These are phyloP conservation scores for Limonius californicus DNA, from an alignment of 1,140 invertebrate species.

Conservation along the genomic window DNA sequence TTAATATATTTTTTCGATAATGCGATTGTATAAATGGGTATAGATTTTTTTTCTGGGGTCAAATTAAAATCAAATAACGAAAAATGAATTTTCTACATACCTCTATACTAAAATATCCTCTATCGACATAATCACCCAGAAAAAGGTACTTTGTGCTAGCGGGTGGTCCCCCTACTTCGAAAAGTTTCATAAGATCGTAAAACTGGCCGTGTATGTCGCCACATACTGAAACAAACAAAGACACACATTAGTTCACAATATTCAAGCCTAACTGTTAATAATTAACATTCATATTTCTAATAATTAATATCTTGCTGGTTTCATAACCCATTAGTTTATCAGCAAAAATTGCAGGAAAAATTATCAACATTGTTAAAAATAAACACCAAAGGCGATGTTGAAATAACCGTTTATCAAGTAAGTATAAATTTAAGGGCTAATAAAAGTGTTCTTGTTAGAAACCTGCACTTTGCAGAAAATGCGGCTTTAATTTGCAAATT, in stretches of 20 bases:
- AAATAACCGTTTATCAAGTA: too few relatives aligned
- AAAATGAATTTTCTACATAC: constrained; percentile 52
- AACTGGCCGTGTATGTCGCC: constrained; percentile 99
- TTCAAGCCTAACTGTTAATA: too few relatives aligned
- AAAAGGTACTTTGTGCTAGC: constrained; percentile 99
- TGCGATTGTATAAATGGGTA: too few relatives aligned
- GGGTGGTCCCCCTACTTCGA: constrained; percentile 98
- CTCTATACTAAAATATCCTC: constrained; percentile 99
- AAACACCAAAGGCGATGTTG: background rate
- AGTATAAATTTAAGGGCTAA: too few relatives aligned
- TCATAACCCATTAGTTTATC: background rate
- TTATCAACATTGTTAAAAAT: background rate
- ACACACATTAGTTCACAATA: too few relatives aligned
- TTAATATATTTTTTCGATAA: too few relatives aligned
- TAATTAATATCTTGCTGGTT: too few relatives aligned
- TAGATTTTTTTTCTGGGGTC: too few relatives aligned
- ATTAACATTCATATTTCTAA: too few relatives aligned
- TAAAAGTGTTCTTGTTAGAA: too few relatives aligned
- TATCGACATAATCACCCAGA: constrained; percentile 99
- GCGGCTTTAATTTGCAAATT: background rate
- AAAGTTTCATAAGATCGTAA: constrained; percentile 99
- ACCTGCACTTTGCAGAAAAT: background rate
- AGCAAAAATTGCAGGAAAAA: background rate
- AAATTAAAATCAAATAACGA: too few relatives aligned
- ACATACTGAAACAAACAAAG: constrained; percentile 75